Conservation (phyloP, 2,113 vertebrate genomes). For the Rhombomys opimus region DNA sequence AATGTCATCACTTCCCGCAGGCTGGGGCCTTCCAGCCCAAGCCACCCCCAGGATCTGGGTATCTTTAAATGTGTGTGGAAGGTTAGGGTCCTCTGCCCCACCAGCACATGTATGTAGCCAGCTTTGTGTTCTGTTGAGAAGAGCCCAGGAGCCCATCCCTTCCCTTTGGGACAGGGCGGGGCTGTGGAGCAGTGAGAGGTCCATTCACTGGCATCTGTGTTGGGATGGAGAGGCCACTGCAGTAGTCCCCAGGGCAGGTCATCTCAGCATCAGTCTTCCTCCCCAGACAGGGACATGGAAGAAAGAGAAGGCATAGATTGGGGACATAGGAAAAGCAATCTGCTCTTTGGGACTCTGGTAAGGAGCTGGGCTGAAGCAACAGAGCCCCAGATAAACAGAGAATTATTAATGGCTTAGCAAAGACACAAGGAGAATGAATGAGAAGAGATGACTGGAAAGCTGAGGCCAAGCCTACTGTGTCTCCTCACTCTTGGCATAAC, state of each 20-base stretch:
- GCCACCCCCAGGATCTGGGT: background rate
- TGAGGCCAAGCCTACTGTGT: conserved; percentile 60
- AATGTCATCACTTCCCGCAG: background rate
- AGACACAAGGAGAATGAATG: conserved; percentile 61
- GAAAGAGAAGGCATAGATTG: background rate
- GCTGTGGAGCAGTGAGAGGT: background rate
- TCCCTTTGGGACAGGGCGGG: background rate
- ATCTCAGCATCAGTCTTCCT: background rate
- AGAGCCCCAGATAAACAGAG: conserved; percentile 46
- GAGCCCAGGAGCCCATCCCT: background rate
- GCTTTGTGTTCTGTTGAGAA: conserved; percentile 14
- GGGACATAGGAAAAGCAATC: background rate
- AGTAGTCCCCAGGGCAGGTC: background rate
- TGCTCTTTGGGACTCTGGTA: conserved; percentile 43
- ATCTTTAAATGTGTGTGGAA: conserved; percentile 64
- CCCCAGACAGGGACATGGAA: background rate
- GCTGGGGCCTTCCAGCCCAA: background rate
- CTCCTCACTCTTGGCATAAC: conserved; percentile 63
- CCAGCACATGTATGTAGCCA: background rate
- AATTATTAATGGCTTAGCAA: conserved; percentile 64
- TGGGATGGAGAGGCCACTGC: background rate
- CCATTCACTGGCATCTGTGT: background rate
- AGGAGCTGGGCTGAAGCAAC: conserved; percentile 21
- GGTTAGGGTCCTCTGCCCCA: background rate
- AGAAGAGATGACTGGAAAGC: conserved; percentile 69